A percentile compares a stretch with the other conserved stretches of the same genome.
phyloP scores from a whole-genome alignment of 2,113 vertebrate species.

The Chaenogobius annularis region DNA sequence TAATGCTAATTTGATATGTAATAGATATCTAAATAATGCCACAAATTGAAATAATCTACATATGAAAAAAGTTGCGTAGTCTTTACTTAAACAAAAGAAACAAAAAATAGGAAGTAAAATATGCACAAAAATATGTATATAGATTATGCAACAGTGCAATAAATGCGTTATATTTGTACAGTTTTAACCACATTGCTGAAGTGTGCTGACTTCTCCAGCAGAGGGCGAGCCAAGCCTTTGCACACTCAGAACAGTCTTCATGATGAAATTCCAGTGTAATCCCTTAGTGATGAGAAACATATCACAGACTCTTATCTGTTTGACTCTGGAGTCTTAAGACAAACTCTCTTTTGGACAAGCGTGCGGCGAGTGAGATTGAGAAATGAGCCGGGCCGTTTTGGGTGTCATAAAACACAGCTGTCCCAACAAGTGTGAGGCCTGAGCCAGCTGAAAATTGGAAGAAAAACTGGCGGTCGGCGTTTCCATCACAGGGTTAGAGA shows the following conservation, averaged over 20 bases:
- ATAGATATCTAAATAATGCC: too few species aligned
- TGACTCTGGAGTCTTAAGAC: conserved; percentile 21
- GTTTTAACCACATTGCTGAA: neutral
- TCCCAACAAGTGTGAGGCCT: conserved; percentile 46
- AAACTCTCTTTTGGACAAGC: conserved; percentile 25
- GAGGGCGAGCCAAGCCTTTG: conserved; percentile 39
- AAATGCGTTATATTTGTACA: too few species aligned
- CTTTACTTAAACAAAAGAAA: too few species aligned
- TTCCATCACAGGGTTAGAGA: conserved; percentile 21
- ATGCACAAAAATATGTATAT: too few species aligned
- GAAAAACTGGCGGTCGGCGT: conserved; percentile 35
- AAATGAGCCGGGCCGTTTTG: conserved; percentile 56
- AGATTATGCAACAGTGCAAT: too few species aligned
- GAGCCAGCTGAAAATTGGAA: conserved; percentile 57
- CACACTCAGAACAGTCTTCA: conserved; percentile 2
- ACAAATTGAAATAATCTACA: too few species aligned
- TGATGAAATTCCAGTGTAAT: neutral
- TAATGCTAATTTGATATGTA: too few species aligned
- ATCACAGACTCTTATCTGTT: conserved; percentile 17
- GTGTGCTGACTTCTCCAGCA: conserved; percentile 26
- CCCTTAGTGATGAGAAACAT: conserved; percentile 33
- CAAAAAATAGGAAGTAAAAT: too few species aligned
- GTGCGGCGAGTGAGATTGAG: conserved; percentile 45
- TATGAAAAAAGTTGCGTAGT: too few species aligned
- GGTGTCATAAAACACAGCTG: conserved; percentile 64